Evolutionary conservation across 1,140 invertebrate species (phyloP).

Genomic region (Bactericera cockerelli): DNA sequence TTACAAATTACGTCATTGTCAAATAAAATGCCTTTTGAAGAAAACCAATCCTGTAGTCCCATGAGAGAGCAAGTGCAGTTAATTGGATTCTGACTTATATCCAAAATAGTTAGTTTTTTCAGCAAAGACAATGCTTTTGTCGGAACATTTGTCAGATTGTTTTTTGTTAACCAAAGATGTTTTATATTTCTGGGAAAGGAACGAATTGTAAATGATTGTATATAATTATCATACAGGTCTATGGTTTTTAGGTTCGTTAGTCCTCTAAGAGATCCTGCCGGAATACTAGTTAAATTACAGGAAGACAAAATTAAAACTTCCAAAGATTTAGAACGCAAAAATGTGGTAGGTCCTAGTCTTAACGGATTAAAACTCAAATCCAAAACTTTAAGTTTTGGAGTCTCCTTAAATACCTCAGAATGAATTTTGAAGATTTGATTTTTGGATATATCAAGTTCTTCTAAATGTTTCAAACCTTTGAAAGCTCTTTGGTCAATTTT

Average conservation of each 20-base stretch:
- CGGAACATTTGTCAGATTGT: constrained; percentile 20
- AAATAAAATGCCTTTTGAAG: constrained; percentile 18
- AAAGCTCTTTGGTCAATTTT: constrained; percentile 55
- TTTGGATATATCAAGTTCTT: constrained; percentile 66
- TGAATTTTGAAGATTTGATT: constrained; percentile 54
- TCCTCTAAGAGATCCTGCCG: constrained; percentile 16
- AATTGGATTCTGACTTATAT: constrained; percentile 22
- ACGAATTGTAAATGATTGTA: constrained; percentile 18
- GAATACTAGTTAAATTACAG: constrained; percentile 19
- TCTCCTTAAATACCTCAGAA: constrained; percentile 25
- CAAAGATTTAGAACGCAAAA: constrained; percentile 20
- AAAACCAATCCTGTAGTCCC: constrained; percentile 22
- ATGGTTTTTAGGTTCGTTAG: constrained; percentile 17
- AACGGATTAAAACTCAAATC: constrained; percentile 21
- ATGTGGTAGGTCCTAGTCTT: constrained; percentile 12
- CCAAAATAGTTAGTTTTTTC: constrained; percentile 17
- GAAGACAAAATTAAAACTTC: constrained; percentile 19
- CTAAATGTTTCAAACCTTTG: constrained; percentile 54
- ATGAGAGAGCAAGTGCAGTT: constrained; percentile 23
- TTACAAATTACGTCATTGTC: constrained; percentile 20
- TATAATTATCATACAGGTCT: constrained; percentile 19
- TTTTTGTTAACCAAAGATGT: constrained; percentile 19
- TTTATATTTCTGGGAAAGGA: constrained; percentile 19
- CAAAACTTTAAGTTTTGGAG: constrained; percentile 15
- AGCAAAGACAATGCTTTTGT: constrained; percentile 17